Conservation (phyloP, 2,113 vertebrate species). For the Oxyruncus cristatus region DNA sequence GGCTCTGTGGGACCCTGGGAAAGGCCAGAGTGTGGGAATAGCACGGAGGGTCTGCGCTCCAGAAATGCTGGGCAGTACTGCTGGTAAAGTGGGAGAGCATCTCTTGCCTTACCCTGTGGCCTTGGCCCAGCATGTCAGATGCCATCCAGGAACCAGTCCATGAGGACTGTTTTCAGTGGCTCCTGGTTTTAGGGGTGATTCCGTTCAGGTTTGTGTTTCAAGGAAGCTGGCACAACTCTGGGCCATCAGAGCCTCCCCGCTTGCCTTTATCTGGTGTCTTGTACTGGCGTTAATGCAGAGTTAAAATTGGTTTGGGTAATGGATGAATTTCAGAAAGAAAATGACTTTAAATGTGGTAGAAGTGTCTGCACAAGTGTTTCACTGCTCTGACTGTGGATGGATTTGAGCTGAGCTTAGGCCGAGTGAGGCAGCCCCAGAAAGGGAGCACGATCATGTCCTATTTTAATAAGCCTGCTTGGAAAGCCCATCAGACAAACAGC, state of each 20-base stretch:
- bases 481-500: not conserved
- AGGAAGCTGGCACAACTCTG: not conserved
- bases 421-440: not conserved
- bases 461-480: not conserved
- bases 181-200: not conserved
- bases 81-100: rapidly evolving
- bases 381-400: not conserved
- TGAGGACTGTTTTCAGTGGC: not conserved
- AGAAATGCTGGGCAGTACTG: not conserved
- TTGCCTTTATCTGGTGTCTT: not conserved
- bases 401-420: not conserved
- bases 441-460: rapidly evolving
- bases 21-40: rapidly evolving
- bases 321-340: not conserved
- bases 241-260: not conserved
- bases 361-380: not conserved
- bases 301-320: not conserved
- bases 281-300: not conserved
- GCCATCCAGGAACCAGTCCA: rapidly evolving
- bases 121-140: rapidly evolving
- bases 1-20: not conserved
- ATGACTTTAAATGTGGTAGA: not conserved
- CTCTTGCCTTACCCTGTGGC: not conserved
- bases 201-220: rapidly evolving
- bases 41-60: not conserved